These are phyloP conservation scores for Drosophila recens DNA, from an alignment of 2,888 invertebrate species.

Conservation along the genomic window DNA sequence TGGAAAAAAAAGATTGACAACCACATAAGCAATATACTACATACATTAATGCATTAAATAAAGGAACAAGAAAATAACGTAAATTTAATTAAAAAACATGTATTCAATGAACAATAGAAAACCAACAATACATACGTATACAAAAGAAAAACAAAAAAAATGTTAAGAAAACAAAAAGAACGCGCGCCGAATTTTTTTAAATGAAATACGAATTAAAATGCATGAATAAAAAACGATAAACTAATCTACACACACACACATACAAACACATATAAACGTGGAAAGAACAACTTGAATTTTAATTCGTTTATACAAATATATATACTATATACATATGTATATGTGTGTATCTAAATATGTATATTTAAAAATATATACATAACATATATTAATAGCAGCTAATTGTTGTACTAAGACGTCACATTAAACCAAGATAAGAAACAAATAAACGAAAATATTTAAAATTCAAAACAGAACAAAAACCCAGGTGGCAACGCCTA, in stretches of 20 bases:
- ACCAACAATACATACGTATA: not conserved
- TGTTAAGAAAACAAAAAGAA: conserved; percentile 44
- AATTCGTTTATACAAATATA: conserved; percentile 70
- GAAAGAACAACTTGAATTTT: conserved; percentile 68
- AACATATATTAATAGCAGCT: conserved; percentile 61
- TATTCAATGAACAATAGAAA: conserved; percentile 48
- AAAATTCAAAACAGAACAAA: conserved; percentile 53
- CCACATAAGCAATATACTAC: conserved; percentile 63
- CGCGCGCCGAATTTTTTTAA: conserved; percentile 51
- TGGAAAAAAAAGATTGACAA: conserved; percentile 31
- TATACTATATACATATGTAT: conserved; percentile 26
- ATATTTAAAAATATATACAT: conserved; percentile 36
- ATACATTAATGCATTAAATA: conserved; percentile 35
- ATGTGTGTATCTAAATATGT: conserved; percentile 39
- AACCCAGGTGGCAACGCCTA: conserved; percentile 28
- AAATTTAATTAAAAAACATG: conserved; percentile 34
- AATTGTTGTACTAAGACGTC: conserved; percentile 76
- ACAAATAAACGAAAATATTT: conserved; percentile 75
- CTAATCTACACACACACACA: conserved; percentile 61
- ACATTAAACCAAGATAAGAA: conserved; percentile 67
- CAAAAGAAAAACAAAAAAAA: not conserved
- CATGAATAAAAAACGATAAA: conserved; percentile 49
- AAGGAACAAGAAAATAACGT: conserved; percentile 51
- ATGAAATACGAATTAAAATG: conserved; percentile 42
- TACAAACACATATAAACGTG: conserved; percentile 22